Percentiles rank a stretch among this genome's conserved stretches.
Evolutionary conservation across 2,888 invertebrate species (phyloP).

Genomic region (Venustoraphidia nigricollis): DNA sequence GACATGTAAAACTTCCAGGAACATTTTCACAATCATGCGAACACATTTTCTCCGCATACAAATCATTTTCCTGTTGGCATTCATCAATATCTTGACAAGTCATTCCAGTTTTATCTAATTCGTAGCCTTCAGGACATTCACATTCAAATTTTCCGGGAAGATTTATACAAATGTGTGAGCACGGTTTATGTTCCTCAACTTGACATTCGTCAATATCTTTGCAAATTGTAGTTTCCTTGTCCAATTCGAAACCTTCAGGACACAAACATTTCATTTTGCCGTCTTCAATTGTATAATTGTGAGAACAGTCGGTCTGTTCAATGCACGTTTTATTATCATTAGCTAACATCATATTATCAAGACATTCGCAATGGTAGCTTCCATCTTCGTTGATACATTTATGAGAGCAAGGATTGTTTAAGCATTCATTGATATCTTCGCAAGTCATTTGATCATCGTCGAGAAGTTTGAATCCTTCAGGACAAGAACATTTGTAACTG

Average conservation of each 20-base stretch:
- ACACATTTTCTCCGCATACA: constrained; percentile 14
- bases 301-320: constrained; percentile 21
- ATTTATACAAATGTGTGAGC: constrained; percentile 29
- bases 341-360: constrained; percentile 29
- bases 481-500: constrained; percentile 33
- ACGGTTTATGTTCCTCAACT: constrained; percentile 20
- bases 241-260: constrained; percentile 20
- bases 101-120: constrained; percentile 13
- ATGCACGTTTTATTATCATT: constrained; percentile 26
- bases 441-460: constrained; percentile 25
- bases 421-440: constrained; percentile 32
- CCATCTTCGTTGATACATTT: constrained; percentile 44
- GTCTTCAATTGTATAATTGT: constrained; percentile 20
- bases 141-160: constrained; percentile 29
- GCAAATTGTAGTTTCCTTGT: constrained; percentile 15
- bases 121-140: constrained; percentile 18
- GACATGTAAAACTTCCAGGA: constrained; percentile 27
- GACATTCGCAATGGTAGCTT: constrained; percentile 42
- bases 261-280: constrained; percentile 25
- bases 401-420: constrained; percentile 29
- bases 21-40: constrained; percentile 25
- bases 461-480: constrained; percentile 25
- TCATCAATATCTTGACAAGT: constrained; percentile 26
- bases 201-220: constrained; percentile 11
- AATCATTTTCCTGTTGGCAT: constrained; percentile 19